Evolutionary conservation across 35 echinoderm and acorn worm species (phyloP), one percentile per base, ranked within the genome.

Genomic region (Apostichopus californicus): DNA sequence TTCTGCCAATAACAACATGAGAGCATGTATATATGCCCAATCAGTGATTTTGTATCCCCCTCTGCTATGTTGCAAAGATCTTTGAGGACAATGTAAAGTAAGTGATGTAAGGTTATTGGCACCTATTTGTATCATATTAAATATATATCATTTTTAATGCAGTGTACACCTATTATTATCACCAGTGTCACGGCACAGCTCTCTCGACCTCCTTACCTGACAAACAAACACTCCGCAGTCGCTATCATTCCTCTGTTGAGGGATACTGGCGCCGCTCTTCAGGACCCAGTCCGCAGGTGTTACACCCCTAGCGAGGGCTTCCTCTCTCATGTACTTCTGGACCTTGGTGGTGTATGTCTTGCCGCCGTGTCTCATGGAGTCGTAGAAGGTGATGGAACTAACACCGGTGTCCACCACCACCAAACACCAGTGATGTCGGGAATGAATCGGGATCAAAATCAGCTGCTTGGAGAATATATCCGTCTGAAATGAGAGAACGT

Each of bases 151-250:
- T 46, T 46, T 46, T 46, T 3, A 3, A 46, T 46, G 34, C 34
- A 46, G 34, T 46, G 34, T 34, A 46, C 34, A 46, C 34, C 34
- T 46, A 46, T 46, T 46, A 46, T 46, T 3, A 46, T 46, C 34
- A 46, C 3, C 34, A 3, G 34, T 46, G 2, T 46, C 34, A 46
- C 2, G 34, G 3, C 34, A 46, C 3, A 2, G 34, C 34, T 46
- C 34, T 46, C 34, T 46, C 2, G 34, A 46, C 34, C 21, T 26
- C 5, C 95, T 91, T 78, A 96, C 95, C 90, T 96, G 95, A 84
- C 95, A 96, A 34, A 93, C 89, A 87, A 93, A 96, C 80, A 96
- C 92, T 20, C 95, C 95, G 88, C 95, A 96, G 80, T 96, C 95
- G 58, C 89, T 86, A 7, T 53, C 23, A 54, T 93, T 96, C 79